Percentiles rank a stretch among this genome's conserved stretches.
Conservation (phyloP, 2,113 vertebrate genomes). For the Quiscalus mexicanus region DNA sequence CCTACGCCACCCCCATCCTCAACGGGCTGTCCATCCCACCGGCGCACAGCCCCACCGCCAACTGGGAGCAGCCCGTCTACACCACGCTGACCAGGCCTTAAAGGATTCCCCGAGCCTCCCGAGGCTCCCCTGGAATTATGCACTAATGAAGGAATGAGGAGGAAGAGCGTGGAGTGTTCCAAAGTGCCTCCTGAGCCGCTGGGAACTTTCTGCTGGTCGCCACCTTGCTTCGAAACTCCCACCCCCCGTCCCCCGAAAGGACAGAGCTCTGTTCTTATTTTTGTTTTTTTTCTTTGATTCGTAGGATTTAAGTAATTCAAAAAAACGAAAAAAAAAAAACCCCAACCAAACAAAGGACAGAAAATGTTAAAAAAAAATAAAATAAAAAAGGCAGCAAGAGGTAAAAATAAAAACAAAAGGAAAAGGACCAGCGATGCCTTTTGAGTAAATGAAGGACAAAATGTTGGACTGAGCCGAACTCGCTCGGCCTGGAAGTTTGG, state of each 20-base stretch:
- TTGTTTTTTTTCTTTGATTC: background rate
- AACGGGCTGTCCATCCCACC: conserved; percentile 90
- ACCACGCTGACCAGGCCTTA: conserved; percentile 93
- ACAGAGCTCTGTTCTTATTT: conserved; percentile 23
- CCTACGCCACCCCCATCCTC: conserved; percentile 89
- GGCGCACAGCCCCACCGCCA: conserved; percentile 88
- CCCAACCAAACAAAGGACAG: background rate
- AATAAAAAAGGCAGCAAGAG: no score
- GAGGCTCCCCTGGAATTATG: conserved; percentile 64
- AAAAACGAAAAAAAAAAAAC: background rate
- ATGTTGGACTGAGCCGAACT: conserved; percentile 62
- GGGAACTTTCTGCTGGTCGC: conserved; percentile 39
- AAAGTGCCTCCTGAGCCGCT: conserved; percentile 89
- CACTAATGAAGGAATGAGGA: conserved; percentile 75
- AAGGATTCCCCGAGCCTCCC: background rate
- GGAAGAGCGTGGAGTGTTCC: conserved; percentile 15
- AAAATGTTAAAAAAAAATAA: background rate
- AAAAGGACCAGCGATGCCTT: background rate
- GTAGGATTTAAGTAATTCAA: background rate
- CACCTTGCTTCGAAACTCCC: conserved; percentile 17
- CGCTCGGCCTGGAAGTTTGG: background rate
- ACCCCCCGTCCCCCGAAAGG: background rate
- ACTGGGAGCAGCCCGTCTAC: conserved; percentile 97
- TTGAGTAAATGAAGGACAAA: conserved; percentile 67
- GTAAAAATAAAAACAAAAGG: background rate